A percentile compares a stretch with the other conserved stretches of the same genome.
Conservation (phyloP, 2,113 vertebrate genomes). For the Microcebus lehilahytsara region DNA sequence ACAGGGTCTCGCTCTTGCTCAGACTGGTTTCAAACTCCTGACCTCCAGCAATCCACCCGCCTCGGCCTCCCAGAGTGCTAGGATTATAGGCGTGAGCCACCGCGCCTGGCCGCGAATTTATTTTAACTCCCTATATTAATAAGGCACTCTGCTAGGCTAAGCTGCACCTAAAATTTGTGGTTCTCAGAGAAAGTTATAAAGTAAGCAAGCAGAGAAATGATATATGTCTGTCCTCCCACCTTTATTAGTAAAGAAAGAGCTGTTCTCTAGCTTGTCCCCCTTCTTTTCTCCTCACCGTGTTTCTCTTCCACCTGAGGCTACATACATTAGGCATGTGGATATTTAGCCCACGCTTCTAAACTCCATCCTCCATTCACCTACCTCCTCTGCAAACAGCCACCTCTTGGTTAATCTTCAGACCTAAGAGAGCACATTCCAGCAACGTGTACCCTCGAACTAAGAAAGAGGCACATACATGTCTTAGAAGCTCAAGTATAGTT, state of each 20-base stretch:
- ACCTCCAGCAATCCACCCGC: too few species aligned
- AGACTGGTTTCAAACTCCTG: too few species aligned
- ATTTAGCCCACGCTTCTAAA: neutral
- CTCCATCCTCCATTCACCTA: neutral
- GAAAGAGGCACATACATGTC: neutral
- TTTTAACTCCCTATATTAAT: slow-evolving; percentile 35
- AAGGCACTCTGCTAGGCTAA: slow-evolving; percentile 6
- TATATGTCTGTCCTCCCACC: neutral
- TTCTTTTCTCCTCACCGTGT: neutral
- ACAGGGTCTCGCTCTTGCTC: too few species aligned
- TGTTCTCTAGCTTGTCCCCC: neutral
- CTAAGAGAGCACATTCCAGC: neutral
- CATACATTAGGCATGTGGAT: neutral
- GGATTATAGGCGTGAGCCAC: too few species aligned
- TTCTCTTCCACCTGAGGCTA: neutral
- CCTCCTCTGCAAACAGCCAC: neutral
- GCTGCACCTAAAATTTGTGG: neutral
- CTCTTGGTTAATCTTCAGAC: neutral
- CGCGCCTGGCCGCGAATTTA: neutral
- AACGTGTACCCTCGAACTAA: neutral
- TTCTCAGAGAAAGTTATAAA: neutral
- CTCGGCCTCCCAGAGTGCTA: too few species aligned
- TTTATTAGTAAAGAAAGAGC: neutral
- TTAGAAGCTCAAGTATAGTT: neutral
- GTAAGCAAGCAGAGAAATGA: neutral